Evolutionary conservation across 2,888 invertebrate genomes (phyloP).

Genomic region (Hipparchia semele): DNA sequence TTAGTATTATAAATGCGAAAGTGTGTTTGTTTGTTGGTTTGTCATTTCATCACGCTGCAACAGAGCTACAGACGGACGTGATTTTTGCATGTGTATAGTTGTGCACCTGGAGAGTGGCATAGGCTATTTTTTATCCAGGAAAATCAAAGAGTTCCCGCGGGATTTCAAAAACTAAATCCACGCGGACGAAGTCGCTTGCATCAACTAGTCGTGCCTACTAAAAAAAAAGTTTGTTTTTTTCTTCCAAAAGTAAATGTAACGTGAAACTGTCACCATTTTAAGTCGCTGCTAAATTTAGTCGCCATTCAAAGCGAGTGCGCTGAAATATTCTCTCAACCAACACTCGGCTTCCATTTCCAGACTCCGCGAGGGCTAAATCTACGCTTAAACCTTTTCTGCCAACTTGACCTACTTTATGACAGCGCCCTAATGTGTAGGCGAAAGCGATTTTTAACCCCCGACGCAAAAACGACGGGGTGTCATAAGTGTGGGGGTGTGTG

Average conservation of each 20-base stretch:
- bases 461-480: not conserved
- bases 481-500: too few relatives aligned
- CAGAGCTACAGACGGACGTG: too few relatives aligned
- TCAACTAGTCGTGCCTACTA: not conserved
- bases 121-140: too few relatives aligned
- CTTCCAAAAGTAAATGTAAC: slow-evolving; percentile 4
- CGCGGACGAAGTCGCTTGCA: too few relatives aligned
- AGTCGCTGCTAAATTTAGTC: slow-evolving; percentile 37
- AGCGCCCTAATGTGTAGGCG: slow-evolving; percentile 36
- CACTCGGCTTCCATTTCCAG: slow-evolving; percentile 69
- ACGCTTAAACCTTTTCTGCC: slow-evolving; percentile 72
- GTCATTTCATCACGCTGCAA: too few relatives aligned
- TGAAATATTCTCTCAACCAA: slow-evolving; percentile 57
- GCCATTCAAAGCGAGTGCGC: slow-evolving; percentile 35
- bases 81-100: too few relatives aligned
- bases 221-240: not conserved
- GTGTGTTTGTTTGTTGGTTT: too few relatives aligned
- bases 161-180: too few relatives aligned
- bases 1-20: too few relatives aligned
- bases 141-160: too few relatives aligned
- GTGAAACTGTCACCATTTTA: slow-evolving; percentile 24
- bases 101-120: too few relatives aligned
- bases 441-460: not conserved
- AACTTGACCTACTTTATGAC: slow-evolving; percentile 68
- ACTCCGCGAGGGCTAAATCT: slow-evolving; percentile 68